phyloP scores from a whole-genome alignment of 2,888 invertebrate species.

The Spatulosminthurus flaviceps region DNA sequence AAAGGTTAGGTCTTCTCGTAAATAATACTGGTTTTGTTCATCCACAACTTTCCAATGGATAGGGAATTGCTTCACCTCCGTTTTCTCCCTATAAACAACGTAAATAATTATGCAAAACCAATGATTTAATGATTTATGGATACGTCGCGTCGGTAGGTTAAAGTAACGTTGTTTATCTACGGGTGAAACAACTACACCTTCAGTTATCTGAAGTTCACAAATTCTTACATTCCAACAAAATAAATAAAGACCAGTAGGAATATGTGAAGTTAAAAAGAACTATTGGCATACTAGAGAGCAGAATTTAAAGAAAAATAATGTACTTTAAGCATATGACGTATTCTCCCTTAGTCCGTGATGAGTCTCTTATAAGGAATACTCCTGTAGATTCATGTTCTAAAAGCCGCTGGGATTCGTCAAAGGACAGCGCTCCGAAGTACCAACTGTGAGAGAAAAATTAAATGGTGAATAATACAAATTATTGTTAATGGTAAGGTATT shows the following conservation, averaged over 20 bases:
- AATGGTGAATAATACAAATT: not conserved
- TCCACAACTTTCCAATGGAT: slow-evolving; percentile 16
- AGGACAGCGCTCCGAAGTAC: slow-evolving; percentile 8
- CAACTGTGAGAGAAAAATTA: not conserved
- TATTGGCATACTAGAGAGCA: too few relatives aligned
- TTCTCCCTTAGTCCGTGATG: not conserved
- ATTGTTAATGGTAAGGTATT: too few relatives aligned
- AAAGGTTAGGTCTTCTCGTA: slow-evolving; percentile 60
- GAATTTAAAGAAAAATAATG: not conserved
- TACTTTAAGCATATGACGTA: slow-evolving; percentile 10
- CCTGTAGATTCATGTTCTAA: not conserved
- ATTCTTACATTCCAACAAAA: too few relatives aligned
- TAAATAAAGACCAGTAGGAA: too few relatives aligned
- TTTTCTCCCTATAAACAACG: not conserved
- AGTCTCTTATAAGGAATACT: not conserved
- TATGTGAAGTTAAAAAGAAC: too few relatives aligned
- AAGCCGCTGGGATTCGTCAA: not conserved
- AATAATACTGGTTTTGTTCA: slow-evolving; percentile 45
- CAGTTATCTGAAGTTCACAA: too few relatives aligned
- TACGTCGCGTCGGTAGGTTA: too few relatives aligned
- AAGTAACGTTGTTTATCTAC: too few relatives aligned
- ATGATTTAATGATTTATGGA: too few relatives aligned
- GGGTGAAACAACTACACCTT: too few relatives aligned
- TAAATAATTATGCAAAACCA: too few relatives aligned
- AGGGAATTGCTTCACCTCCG: not conserved